These are phyloP conservation scores for Pitta sordida DNA, from an alignment of 2,113 vertebrate genomes.

Conservation along the genomic window DNA sequence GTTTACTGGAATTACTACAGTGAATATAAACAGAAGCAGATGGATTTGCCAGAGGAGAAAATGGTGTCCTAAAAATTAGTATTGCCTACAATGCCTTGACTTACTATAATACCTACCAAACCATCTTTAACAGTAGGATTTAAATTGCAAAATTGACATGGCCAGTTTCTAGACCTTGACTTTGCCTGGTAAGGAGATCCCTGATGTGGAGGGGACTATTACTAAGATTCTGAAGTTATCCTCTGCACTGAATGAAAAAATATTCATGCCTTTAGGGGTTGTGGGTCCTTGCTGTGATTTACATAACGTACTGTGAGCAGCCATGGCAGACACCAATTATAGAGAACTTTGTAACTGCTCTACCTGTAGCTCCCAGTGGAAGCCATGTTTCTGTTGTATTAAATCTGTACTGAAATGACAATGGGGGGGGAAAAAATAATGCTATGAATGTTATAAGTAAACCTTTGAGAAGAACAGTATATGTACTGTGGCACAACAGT, in stretches of 20 bases:
- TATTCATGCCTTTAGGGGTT: constrained; percentile 56
- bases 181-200: constrained; percentile 52
- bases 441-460: constrained; percentile 44
- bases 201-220: constrained; percentile 54
- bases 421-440: constrained; percentile 15
- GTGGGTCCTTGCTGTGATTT: constrained; percentile 67
- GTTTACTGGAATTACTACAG: not conserved
- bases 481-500: constrained; percentile 13
- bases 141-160: constrained; percentile 58
- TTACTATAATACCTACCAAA: not conserved
- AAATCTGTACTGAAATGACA: constrained; percentile 62
- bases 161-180: constrained; percentile 53
- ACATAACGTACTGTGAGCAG: constrained; percentile 65
- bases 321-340: constrained; percentile 64
- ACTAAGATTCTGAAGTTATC: constrained; percentile 62
- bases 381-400: constrained; percentile 68
- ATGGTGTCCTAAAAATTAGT: not conserved
- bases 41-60: not conserved
- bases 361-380: constrained; percentile 70
- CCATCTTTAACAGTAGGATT: constrained; percentile 38
- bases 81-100: not conserved
- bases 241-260: constrained; percentile 55
- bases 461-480: constrained; percentile 62
- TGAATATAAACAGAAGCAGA: not conserved
- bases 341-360: constrained; percentile 58